Conservation (phyloP, 2,797 vertebrate species). For the Platalea minor region DNA sequence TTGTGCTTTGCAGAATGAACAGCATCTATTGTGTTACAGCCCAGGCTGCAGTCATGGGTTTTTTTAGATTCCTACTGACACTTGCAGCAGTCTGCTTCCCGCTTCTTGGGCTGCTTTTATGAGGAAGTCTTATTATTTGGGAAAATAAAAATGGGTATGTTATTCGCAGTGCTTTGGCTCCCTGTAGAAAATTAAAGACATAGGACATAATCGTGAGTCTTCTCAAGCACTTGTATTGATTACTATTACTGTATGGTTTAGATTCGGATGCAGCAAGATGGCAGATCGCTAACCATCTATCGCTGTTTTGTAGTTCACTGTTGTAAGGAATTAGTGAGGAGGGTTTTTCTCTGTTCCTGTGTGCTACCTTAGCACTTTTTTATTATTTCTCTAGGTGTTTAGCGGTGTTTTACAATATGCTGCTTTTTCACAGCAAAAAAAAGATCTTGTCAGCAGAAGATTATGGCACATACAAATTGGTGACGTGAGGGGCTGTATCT, state of each 20-base stretch:
- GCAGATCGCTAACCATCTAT: neutral
- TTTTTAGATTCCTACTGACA: neutral
- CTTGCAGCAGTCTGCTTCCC: neutral
- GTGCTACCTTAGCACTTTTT: neutral
- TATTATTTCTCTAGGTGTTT: neutral
- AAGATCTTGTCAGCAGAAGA: neutral
- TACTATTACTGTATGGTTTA: neutral
- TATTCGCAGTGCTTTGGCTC: neutral
- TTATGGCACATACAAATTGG: neutral
- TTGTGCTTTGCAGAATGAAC: neutral
- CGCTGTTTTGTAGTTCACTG: neutral
- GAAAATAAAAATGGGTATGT: neutral
- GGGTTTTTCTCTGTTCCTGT: neutral
- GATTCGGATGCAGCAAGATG: neutral
- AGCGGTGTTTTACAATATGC: neutral
- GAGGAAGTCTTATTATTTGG: neutral
- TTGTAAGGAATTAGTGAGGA: neutral
- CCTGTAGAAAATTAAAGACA: neutral
- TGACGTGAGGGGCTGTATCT: neutral
- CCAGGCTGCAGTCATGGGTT: neutral
- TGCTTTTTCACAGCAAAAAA: neutral
- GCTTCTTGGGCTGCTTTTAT: neutral
- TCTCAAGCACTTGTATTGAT: neutral
- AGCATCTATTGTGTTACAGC: neutral
- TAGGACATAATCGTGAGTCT: neutral